Evolutionary conservation across 2,888 invertebrate species (phyloP).

Genomic region (Leptura quadrifasciata): DNA sequence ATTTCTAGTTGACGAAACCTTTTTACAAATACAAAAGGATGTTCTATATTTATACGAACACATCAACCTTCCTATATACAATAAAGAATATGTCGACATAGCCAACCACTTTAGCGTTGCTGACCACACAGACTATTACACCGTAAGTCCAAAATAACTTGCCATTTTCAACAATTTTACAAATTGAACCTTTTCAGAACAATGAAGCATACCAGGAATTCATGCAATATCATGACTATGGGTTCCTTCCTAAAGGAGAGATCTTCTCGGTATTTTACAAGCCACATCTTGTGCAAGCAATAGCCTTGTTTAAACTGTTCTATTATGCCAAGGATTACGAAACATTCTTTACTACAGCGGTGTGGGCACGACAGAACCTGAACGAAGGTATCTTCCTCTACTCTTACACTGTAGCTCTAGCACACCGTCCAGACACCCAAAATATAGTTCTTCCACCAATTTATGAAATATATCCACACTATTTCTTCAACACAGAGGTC

Average conservation of each 20-base stretch:
- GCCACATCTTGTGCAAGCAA: conserved; percentile 78
- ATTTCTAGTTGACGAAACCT: conserved; percentile 40
- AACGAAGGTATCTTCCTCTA: conserved; percentile 83
- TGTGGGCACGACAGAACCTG: conserved; percentile 80
- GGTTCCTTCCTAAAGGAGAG: conserved; percentile 77
- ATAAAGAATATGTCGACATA: conserved; percentile 75
- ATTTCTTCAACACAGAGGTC: conserved; percentile 81
- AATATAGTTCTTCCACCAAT: conserved; percentile 81
- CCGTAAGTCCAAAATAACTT: conserved; percentile 12
- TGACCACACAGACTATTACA: conserved; percentile 75
- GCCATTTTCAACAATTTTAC: background rate
- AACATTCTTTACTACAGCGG: conserved; percentile 81
- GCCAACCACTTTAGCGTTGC: conserved; percentile 78
- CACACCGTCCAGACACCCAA: conserved; percentile 78
- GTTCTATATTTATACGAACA: conserved; percentile 78
- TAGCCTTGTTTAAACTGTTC: conserved; percentile 80
- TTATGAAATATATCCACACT: conserved; percentile 83
- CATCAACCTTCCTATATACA: conserved; percentile 78
- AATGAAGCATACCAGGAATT: conserved; percentile 72
- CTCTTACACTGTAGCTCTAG: conserved; percentile 78
- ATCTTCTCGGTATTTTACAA: conserved; percentile 79
- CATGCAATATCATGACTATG: conserved; percentile 75
- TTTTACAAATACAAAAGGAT: conserved; percentile 63
- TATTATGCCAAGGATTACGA: conserved; percentile 82
- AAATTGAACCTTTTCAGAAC: conserved; percentile 70